phyloP scores from a whole-genome alignment of 2,888 invertebrate species.

The Baronia brevicornis region DNA sequence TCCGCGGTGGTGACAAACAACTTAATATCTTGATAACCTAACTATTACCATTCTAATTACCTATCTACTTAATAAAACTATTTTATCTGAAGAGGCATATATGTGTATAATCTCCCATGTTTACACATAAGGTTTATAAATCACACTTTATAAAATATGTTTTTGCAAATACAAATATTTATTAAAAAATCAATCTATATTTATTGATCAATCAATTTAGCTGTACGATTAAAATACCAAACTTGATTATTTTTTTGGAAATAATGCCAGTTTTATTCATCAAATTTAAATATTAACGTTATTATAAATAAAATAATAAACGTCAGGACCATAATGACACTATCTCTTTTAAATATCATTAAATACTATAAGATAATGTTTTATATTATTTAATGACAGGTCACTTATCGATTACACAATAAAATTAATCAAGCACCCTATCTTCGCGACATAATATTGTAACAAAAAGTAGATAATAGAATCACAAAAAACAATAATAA shows the following conservation, averaged over 20 bases:
- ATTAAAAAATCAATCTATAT: neutral
- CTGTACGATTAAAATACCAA: neutral
- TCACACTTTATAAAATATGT: slow-evolving; percentile 4
- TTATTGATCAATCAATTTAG: slow-evolving; percentile 2
- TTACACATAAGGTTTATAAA: slow-evolving; percentile 14
- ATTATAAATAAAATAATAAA: slow-evolving; percentile 1
- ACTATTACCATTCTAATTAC: slow-evolving; percentile 53
- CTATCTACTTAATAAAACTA: slow-evolving; percentile 57
- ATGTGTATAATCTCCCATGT: slow-evolving; percentile 20
- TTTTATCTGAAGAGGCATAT: slow-evolving; percentile 30
- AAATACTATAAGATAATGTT: slow-evolving; percentile 11
- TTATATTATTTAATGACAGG: slow-evolving; percentile 7
- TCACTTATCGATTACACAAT: slow-evolving; percentile 4
- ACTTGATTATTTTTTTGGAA: too few relatives aligned
- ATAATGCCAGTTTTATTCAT: too few relatives aligned
- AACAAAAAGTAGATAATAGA: slow-evolving; percentile 4
- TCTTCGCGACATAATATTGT: slow-evolving; percentile 2
- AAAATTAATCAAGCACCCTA: slow-evolving; percentile 7
- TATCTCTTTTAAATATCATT: slow-evolving; percentile 2
- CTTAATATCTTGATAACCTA: slow-evolving; percentile 44
- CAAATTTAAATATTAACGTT: slow-evolving; percentile 1
- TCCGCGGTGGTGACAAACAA: too few relatives aligned
- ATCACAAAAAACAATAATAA: slow-evolving; percentile 14
- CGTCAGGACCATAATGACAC: neutral
- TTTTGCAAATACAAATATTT: too few relatives aligned